Conservation (phyloP, 2,797 vertebrate species). For the Ceyx erithaca region DNA sequence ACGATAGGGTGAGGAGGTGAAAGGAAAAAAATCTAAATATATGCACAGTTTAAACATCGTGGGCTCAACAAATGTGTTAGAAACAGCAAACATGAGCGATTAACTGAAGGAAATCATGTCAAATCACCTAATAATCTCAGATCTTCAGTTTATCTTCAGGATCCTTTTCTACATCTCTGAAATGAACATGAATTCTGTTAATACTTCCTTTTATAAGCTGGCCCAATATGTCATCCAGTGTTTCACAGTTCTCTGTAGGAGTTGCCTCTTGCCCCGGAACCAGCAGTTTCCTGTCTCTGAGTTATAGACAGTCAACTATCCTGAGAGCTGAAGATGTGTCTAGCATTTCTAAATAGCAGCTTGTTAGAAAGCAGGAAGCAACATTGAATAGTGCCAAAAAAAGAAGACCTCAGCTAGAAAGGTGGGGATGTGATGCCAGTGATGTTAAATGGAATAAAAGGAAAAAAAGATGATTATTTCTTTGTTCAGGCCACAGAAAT, state of each 20-base stretch:
- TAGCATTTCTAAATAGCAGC: constrained; percentile 9
- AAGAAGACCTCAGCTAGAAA: neutral
- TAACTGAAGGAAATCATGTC: neutral
- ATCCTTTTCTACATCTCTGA: neutral
- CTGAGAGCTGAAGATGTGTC: neutral
- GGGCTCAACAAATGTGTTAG: neutral
- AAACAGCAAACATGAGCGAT: neutral
- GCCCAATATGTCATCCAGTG: neutral
- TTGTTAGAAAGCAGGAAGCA: constrained; percentile 25
- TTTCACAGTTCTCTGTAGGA: neutral
- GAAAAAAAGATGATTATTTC: neutral
- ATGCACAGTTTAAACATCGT: neutral
- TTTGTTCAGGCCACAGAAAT: neutral
- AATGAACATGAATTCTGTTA: neutral
- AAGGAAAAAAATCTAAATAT: neutral
- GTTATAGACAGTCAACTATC: neutral
- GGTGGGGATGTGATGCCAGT: neutral
- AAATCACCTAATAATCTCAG: neutral
- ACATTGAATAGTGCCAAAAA: neutral
- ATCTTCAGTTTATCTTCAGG: neutral
- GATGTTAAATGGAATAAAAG: constrained; percentile 4
- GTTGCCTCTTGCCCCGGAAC: neutral
- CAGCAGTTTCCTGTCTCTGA: neutral
- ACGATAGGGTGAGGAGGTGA: neutral
- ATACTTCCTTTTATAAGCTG: neutral